Percentiles rank a stretch among this genome's conserved stretches.
Evolutionary conservation across 1,140 invertebrate species (phyloP).

Genomic region (Physella acuta): DNA sequence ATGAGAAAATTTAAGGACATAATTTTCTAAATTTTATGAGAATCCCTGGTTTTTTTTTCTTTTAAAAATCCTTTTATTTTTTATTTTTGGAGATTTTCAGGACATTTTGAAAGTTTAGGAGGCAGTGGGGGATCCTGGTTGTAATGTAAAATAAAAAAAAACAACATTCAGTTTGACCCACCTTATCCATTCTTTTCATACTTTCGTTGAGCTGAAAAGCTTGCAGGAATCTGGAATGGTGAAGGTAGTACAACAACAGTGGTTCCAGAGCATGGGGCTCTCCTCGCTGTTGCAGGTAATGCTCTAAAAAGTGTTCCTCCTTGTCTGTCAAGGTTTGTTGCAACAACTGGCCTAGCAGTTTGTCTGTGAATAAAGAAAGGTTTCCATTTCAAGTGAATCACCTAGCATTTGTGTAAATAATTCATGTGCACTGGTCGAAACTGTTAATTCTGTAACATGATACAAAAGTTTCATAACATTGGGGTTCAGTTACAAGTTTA

Average conservation of each 20-base stretch:
- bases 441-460: background rate
- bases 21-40: too few relatives aligned
- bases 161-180: too few relatives aligned
- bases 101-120: too few relatives aligned
- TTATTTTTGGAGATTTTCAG: too few relatives aligned
- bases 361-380: constrained; percentile 17
- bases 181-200: constrained; percentile 47
- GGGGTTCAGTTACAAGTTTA: too few relatives aligned
- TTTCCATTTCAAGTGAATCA: background rate
- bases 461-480: background rate
- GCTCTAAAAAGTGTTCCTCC: constrained; percentile 65
- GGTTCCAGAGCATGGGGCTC: constrained; percentile 61
- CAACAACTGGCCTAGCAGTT: constrained; percentile 13
- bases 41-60: too few relatives aligned
- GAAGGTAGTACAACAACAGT: constrained; percentile 62
- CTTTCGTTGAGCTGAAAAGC: constrained; percentile 57
- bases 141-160: too few relatives aligned
- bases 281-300: constrained; percentile 62
- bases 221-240: constrained; percentile 58
- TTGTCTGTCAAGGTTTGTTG: constrained; percentile 31
- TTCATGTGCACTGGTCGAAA: too few relatives aligned
- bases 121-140: too few relatives aligned
- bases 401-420: background rate
- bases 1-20: too few relatives aligned
- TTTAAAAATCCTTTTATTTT: too few relatives aligned